Evolutionary conservation across 2,797 vertebrate species (phyloP).

Genomic region (Notoglanidium macrostoma): DNA sequence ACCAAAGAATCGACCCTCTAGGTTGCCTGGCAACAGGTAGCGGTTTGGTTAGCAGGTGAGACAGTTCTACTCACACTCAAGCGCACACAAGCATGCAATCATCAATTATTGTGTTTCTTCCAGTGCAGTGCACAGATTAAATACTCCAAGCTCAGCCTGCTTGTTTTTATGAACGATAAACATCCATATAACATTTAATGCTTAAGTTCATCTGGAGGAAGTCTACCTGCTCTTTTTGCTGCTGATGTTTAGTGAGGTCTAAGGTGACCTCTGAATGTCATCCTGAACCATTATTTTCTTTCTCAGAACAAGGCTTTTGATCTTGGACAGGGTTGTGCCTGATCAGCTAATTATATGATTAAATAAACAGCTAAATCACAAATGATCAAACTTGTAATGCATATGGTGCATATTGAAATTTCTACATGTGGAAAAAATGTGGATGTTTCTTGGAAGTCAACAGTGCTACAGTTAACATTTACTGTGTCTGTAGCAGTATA

Average conservation of each 20-base stretch:
- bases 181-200: slow-evolving; percentile 6
- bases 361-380: not conserved
- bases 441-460: not conserved
- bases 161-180: not conserved
- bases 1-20: slow-evolving; percentile 37
- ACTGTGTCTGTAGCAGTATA: not conserved
- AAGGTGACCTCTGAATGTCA: not conserved
- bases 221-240: slow-evolving; percentile 22
- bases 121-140: slow-evolving; percentile 13
- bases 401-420: too few species aligned
- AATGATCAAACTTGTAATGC: not conserved
- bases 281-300: not conserved
- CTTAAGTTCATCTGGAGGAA: slow-evolving; percentile 25
- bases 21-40: slow-evolving; percentile 58
- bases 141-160: not conserved
- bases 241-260: slow-evolving; percentile 4
- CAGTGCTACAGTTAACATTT: not conserved
- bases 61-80: not conserved
- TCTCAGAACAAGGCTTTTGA: not conserved
- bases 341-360: not conserved
- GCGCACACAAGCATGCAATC: slow-evolving; percentile 22
- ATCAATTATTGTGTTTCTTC: slow-evolving; percentile 19
- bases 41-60: slow-evolving; percentile 43
- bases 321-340: not conserved
- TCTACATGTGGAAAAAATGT: not conserved